phyloP scores from a whole-genome alignment of 2,113 vertebrate species.

The Callorhinus ursinus region DNA sequence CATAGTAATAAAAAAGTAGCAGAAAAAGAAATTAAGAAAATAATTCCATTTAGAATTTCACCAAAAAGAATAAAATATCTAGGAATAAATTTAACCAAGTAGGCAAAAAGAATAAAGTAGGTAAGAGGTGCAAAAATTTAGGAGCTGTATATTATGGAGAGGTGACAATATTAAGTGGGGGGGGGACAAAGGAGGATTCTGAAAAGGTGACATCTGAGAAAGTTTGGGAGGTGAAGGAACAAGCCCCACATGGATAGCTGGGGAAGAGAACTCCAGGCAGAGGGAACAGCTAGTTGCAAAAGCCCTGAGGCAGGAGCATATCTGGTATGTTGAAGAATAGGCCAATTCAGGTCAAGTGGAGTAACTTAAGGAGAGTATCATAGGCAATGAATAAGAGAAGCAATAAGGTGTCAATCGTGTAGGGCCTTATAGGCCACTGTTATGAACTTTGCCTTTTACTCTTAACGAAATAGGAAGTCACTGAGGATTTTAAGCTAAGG shows the following conservation, averaged over 20 bases:
- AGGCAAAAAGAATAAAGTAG: not conserved
- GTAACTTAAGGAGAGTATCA: fast-evolving
- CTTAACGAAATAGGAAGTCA: not conserved
- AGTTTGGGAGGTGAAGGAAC: not conserved
- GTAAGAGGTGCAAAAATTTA: not conserved
- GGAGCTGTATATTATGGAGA: not conserved
- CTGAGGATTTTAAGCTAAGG: not conserved
- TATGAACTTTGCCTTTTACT: not conserved
- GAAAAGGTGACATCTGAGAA: not conserved
- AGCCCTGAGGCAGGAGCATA: not conserved
- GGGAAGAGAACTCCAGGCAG: constrained; percentile 4
- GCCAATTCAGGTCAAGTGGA: not conserved
- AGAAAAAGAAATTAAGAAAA: not conserved
- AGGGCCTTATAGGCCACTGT: not conserved
- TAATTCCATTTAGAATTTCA: not conserved
- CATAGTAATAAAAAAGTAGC: not conserved
- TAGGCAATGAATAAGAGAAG: not conserved
- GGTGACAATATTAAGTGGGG: not conserved
- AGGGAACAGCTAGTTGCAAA: not conserved
- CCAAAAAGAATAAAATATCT: not conserved
- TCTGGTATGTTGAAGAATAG: not conserved
- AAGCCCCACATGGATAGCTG: not conserved
- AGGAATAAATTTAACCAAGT: not conserved
- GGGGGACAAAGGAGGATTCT: not conserved
- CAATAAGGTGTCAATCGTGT: not conserved